Percentiles rank a stretch among this genome's conserved stretches.
Conservation (phyloP, 2,888 invertebrate species). For the Celastrina argiolus region DNA sequence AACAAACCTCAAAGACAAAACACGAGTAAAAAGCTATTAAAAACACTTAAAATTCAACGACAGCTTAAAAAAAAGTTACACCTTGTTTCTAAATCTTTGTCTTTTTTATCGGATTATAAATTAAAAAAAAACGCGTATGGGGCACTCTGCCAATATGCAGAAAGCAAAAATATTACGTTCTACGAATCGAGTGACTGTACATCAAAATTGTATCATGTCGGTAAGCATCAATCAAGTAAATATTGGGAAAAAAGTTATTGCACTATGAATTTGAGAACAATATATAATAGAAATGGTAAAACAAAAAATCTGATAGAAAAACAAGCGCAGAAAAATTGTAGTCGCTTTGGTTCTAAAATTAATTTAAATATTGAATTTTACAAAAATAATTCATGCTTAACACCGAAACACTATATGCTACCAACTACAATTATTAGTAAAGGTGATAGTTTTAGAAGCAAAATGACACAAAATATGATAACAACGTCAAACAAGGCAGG, state of each 20-base stretch:
- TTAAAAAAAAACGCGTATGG: neutral
- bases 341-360: conserved; percentile 31
- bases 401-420: neutral
- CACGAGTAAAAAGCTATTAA: conserved; percentile 23
- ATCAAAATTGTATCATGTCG: neutral
- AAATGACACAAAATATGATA: neutral
- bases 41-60: conserved; percentile 26
- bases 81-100: conserved; percentile 3
- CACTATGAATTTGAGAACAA: neutral
- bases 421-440: conserved; percentile 15
- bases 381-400: conserved; percentile 25
- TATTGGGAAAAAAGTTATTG: conserved; percentile 5
- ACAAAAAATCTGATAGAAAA: neutral
- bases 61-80: neutral
- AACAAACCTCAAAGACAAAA: neutral
- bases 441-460: neutral
- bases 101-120: neutral
- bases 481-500: neutral
- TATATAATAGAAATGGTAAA: neutral
- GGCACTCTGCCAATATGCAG: neutral
- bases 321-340: neutral
- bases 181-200: neutral
- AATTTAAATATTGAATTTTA: conserved; percentile 32
- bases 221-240: conserved; percentile 3
- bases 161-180: neutral